Evolutionary conservation across 1,140 invertebrate species (phyloP).

Genomic region (Hestina assimilis): DNA sequence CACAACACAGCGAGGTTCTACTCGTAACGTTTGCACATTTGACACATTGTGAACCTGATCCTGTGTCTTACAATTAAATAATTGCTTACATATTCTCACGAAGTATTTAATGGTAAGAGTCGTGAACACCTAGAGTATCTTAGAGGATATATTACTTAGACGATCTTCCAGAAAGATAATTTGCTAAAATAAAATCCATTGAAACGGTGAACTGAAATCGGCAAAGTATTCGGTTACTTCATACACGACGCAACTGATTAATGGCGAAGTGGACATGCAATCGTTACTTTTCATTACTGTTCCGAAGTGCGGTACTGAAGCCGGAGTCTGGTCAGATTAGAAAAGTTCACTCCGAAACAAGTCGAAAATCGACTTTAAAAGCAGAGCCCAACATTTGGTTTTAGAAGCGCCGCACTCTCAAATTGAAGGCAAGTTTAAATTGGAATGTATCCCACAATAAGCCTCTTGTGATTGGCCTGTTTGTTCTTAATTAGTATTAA

Average conservation of each 20-base stretch:
- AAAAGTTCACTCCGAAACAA: conserved; percentile 70
- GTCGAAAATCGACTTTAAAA: conserved; percentile 77
- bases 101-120: too few species aligned
- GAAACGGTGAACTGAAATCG: conserved; percentile 1
- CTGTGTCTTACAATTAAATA: too few species aligned
- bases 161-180: not conserved
- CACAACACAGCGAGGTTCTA: too few species aligned
- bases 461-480: conserved; percentile 74
- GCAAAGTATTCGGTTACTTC: conserved; percentile 20
- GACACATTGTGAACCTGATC: too few species aligned
- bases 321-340: conserved; percentile 72
- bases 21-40: too few species aligned
- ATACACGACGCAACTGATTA: conserved; percentile 56
- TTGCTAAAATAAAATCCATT: not conserved
- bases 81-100: too few species aligned
- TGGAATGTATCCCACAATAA: conserved; percentile 77
- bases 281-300: conserved; percentile 77
- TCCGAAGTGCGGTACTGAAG: conserved; percentile 67
- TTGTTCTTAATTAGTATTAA: conserved; percentile 77
- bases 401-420: conserved; percentile 57
- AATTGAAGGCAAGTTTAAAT: conserved; percentile 77
- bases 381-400: conserved; percentile 73
- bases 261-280: conserved; percentile 68
- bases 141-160: too few species aligned
- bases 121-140: too few species aligned